phyloP scores from a whole-genome alignment of 2,113 vertebrate species.

The Cyanocitta stelleri region DNA sequence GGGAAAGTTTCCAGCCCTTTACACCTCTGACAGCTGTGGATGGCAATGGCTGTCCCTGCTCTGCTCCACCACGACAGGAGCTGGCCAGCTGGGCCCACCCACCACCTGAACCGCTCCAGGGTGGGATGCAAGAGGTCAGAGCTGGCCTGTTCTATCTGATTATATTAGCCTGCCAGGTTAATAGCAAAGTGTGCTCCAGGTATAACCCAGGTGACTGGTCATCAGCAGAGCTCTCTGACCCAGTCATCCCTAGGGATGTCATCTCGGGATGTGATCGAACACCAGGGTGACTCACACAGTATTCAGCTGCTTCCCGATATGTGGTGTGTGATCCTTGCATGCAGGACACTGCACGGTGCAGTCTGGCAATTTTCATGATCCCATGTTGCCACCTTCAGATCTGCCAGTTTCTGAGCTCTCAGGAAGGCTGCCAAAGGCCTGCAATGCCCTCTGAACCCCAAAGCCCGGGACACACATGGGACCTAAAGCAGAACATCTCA shows the following conservation, averaged over 20 bases:
- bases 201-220: not conserved
- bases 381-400: not conserved
- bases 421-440: not conserved
- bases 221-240: not conserved
- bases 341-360: not conserved
- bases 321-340: rapidly evolving
- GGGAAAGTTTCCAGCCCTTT: not conserved
- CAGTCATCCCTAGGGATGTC: not conserved
- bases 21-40: no score
- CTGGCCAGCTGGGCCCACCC: not conserved
- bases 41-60: no score
- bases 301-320: rapidly evolving
- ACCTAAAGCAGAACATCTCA: not conserved
- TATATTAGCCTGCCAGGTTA: not conserved
- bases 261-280: not conserved
- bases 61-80: not conserved
- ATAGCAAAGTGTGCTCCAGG: not conserved
- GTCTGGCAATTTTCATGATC: not conserved
- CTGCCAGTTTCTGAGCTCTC: not conserved
- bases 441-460: not conserved
- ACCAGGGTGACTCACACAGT: not conserved
- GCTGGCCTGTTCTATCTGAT: not conserved
- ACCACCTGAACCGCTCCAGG: rapidly evolving
- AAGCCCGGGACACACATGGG: not conserved
- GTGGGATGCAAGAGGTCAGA: not conserved